Conservation (phyloP, 2,888 invertebrate genomes). For the Lamellibrachia columna region DNA sequence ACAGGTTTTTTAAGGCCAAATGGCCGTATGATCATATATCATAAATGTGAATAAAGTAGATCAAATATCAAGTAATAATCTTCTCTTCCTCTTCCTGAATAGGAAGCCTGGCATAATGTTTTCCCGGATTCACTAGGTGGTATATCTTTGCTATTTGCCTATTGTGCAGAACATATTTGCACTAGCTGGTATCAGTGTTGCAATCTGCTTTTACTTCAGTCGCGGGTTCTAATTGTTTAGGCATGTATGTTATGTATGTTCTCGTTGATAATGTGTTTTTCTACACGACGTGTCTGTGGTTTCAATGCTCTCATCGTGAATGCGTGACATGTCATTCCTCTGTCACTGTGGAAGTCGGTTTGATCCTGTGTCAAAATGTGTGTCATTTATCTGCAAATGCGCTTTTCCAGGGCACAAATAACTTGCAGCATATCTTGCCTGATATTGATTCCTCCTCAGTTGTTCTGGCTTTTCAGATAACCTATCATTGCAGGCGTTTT, state of each 20-base stretch:
- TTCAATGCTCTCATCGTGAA: constrained; percentile 16
- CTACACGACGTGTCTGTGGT: neutral
- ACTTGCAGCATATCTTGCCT: neutral
- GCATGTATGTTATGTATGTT: neutral
- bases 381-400: neutral
- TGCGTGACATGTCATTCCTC: neutral
- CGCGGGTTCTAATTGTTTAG: too few species aligned
- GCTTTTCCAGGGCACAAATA: neutral
- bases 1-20: too few species aligned
- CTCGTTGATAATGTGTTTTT: neutral
- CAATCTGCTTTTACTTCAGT: neutral
- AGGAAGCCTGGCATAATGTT: neutral
- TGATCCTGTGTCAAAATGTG: neutral
- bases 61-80: neutral
- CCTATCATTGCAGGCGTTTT: neutral
- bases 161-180: neutral
- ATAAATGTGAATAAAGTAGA: too few species aligned
- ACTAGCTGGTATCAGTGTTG: neutral
- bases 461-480: neutral
- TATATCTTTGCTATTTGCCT: neutral
- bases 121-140: neutral
- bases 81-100: neutral
- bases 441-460: neutral
- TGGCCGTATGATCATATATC: too few species aligned
- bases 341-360: neutral